These are phyloP conservation scores for Nemopilema nomurai DNA, from an alignment of 30 jellyfish, hydroid and myxozoan species.

Conservation along the genomic window DNA sequence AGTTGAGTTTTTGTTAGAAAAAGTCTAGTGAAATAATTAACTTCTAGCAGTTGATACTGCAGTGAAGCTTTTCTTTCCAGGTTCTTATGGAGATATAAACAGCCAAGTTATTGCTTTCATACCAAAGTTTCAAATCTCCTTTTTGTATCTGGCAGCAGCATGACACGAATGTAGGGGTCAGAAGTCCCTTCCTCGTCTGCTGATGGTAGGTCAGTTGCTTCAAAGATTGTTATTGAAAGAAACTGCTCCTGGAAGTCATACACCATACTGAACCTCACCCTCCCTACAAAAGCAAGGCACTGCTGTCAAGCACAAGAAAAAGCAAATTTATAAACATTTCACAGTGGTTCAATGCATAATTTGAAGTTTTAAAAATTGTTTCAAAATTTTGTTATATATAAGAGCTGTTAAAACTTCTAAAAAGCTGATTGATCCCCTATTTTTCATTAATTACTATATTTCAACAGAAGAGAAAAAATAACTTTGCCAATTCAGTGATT, in stretches of 20 bases:
- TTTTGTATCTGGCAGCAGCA: conserved; percentile 89
- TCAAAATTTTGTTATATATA: no score
- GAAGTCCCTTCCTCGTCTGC: conserved; percentile 97
- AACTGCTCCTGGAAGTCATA: conserved; percentile 67
- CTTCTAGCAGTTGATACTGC: no score
- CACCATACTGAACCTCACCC: conserved; percentile 76
- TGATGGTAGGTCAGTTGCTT: conserved; percentile 93
- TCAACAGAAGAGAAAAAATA: no score
- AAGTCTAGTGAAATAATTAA: no score
- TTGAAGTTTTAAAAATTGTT: no score
- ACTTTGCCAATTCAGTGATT: no score
- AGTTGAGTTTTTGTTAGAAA: no score
- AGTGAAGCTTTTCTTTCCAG: no score
- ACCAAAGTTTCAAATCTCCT: conserved; percentile 84
- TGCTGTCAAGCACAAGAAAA: background rate
- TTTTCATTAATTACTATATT: no score
- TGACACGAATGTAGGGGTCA: conserved; percentile 91
- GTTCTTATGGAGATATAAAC: background rate
- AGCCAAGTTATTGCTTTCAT: background rate
- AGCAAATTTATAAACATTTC: background rate
- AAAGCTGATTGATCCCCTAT: no score
- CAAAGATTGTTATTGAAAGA: conserved; percentile 75
- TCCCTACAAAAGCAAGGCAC: conserved; percentile 38
- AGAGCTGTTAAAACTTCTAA: no score
- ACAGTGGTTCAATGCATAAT: no score